Percentiles rank a stretch among this genome's conserved stretches.
Conservation (phyloP, 2,113 vertebrate genomes). For the Oenanthe melanoleuca region DNA sequence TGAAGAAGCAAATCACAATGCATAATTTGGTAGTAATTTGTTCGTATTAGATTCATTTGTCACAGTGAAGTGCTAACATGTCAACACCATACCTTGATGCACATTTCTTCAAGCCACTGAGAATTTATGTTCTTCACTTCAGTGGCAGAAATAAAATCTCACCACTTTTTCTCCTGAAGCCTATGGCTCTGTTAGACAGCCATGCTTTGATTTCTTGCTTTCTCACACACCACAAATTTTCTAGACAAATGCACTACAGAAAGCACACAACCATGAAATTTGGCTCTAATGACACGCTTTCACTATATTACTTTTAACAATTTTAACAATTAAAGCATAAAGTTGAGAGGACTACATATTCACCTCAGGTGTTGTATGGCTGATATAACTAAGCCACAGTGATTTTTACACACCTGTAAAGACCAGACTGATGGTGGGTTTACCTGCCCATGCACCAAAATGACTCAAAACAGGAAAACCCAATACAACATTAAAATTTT, state of each 20-base stretch:
- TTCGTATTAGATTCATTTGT: background rate
- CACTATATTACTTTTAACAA: background rate
- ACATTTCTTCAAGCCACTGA: background rate
- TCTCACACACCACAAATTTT: background rate
- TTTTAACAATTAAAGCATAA: background rate
- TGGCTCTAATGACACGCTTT: background rate
- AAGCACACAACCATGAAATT: background rate
- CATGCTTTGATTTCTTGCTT: background rate
- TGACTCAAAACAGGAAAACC: background rate
- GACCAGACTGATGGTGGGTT: background rate
- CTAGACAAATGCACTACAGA: background rate
- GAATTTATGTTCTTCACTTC: background rate
- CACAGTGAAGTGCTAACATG: background rate
- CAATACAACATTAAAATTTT: background rate
- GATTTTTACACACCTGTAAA: background rate
- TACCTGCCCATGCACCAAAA: background rate
- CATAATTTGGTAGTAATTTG: background rate
- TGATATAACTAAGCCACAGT: background rate
- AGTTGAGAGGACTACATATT: background rate
- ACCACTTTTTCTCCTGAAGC: background rate
- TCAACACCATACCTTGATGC: fast-evolving
- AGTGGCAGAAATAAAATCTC: background rate
- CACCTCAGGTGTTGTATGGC: background rate
- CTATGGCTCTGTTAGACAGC: background rate
- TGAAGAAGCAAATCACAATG: background rate